Evolutionary conservation across 2,797 vertebrate genomes (phyloP).

Genomic region (Sebastes paucispinis): DNA sequence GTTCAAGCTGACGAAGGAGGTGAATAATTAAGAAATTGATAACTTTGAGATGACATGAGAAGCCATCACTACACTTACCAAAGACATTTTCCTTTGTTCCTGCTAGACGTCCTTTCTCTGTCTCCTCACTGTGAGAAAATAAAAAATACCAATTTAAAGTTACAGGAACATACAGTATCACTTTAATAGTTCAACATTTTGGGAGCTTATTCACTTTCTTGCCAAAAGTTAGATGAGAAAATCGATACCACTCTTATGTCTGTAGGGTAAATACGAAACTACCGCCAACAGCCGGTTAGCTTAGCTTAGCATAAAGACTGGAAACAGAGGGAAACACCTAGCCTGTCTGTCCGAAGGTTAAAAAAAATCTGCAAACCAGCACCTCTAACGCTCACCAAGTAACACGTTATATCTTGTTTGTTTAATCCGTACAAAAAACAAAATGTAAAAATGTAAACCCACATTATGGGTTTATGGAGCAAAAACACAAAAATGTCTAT

Average conservation of each 20-base stretch:
- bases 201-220: background rate
- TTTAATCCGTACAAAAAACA: background rate
- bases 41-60: background rate
- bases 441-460: background rate
- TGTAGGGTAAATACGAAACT: background rate
- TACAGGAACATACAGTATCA: background rate
- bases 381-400: no score
- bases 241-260: background rate
- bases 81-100: constrained; percentile 83
- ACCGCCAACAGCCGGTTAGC: background rate
- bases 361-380: no score
- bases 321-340: background rate
- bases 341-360: background rate
- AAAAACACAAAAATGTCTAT: background rate
- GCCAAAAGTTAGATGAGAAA: background rate
- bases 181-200: background rate
- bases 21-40: constrained; percentile 25
- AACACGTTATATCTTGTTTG: no score
- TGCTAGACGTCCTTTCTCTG: constrained; percentile 83
- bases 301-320: background rate
- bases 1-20: background rate
- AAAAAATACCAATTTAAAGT: background rate
- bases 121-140: constrained; percentile 82
- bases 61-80: constrained; percentile 83
- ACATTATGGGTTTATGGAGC: background rate